phyloP scores from a whole-genome alignment of 2,113 vertebrate genomes.

The Rafetus swinhoei region DNA sequence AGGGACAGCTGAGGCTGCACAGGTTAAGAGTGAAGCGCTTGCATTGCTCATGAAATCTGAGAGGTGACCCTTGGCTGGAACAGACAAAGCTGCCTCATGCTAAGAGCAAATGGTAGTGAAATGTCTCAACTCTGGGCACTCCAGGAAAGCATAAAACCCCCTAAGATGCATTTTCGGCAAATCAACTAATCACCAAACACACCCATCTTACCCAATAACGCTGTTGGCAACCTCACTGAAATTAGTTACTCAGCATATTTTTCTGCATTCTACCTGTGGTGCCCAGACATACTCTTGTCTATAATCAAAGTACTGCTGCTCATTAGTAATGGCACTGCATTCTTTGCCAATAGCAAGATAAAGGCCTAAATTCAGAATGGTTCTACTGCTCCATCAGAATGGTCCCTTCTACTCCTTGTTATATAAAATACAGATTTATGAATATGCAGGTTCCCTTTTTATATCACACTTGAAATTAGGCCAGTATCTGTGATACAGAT shows the following conservation, averaged over 20 bases:
- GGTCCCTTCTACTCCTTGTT: too few relatives aligned
- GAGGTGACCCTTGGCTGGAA: background rate
- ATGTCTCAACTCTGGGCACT: background rate
- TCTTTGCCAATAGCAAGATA: background rate
- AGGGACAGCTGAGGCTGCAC: background rate
- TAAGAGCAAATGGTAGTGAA: background rate
- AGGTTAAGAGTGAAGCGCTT: background rate
- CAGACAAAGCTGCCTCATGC: background rate
- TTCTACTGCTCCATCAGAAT: too few relatives aligned
- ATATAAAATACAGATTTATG: too few relatives aligned
- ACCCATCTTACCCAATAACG: too few relatives aligned
- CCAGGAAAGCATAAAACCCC: background rate
- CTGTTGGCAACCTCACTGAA: too few relatives aligned
- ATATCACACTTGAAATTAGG: background rate
- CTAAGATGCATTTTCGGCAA: background rate
- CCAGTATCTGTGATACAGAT: background rate
- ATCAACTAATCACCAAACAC: background rate
- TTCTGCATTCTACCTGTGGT: background rate
- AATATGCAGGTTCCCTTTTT: background rate
- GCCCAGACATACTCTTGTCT: background rate
- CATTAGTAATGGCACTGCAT: constrained; percentile 5
- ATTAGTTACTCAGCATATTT: background rate
- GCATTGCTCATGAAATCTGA: background rate
- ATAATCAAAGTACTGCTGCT: background rate
- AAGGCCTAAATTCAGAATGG: background rate